Conservation (phyloP, 2,113 vertebrate species). For the Alligator sinensis region DNA sequence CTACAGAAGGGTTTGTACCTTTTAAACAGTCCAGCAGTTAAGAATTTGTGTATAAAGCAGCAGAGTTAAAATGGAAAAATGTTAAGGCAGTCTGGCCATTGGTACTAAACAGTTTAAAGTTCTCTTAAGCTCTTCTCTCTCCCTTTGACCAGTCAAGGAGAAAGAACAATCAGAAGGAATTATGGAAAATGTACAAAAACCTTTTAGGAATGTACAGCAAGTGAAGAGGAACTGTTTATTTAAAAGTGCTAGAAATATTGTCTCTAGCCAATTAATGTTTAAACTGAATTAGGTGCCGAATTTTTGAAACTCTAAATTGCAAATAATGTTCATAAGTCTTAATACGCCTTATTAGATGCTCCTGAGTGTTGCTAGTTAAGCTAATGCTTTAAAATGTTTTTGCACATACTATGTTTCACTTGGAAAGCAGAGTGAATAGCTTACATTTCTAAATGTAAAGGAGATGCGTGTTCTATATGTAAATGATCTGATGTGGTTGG, state of each 20-base stretch:
- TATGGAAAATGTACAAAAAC: no score
- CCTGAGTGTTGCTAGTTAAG: background rate
- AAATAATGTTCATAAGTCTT: background rate
- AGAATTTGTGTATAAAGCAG: background rate
- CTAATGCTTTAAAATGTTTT: background rate
- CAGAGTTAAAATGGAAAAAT: background rate
- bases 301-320: background rate
- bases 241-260: background rate
- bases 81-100: background rate
- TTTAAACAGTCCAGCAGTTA: background rate
- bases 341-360: background rate
- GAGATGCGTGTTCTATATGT: background rate
- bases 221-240: no score
- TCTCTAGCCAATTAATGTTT: background rate
- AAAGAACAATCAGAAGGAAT: no score
- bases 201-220: no score
- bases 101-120: background rate
- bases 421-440: background rate
- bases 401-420: background rate
- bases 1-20: background rate
- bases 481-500: background rate
- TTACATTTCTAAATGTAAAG: background rate
- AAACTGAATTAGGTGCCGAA: background rate
- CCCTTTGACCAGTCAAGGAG: background rate
- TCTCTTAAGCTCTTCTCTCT: background rate